Percentiles rank a stretch among this genome's conserved stretches.
Conservation (phyloP, 2,113 vertebrate genomes). For the Odocoileus virginianus region DNA sequence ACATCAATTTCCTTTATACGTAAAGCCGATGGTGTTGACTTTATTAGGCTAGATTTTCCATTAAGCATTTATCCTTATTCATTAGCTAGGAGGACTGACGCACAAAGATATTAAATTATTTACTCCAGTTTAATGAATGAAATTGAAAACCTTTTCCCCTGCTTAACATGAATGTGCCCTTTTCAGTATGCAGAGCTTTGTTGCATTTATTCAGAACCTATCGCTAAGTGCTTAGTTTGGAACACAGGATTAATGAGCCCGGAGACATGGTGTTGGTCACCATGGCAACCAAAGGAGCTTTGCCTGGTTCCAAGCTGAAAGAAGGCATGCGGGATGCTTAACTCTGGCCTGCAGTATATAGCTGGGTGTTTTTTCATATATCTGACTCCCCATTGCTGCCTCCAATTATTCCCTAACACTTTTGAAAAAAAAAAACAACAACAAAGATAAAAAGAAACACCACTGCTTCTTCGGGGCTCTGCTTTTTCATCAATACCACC, state of each 20-base stretch:
- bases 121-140: slow-evolving; percentile 75
- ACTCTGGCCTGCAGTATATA: slow-evolving; percentile 23
- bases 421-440: slow-evolving; percentile 5
- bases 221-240: slow-evolving; percentile 70
- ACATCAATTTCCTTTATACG: slow-evolving; percentile 54
- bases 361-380: slow-evolving; percentile 45
- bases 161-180: slow-evolving; percentile 71
- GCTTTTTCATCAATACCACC: background rate
- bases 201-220: slow-evolving; percentile 71
- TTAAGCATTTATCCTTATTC: slow-evolving; percentile 74
- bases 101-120: slow-evolving; percentile 76
- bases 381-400: slow-evolving; percentile 26
- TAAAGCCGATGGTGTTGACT: slow-evolving; percentile 50
- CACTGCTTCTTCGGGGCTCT: background rate
- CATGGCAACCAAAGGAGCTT: slow-evolving; percentile 64
- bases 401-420: slow-evolving; percentile 47
- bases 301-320: slow-evolving; percentile 50
- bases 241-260: slow-evolving; percentile 72
- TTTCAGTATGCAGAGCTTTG: slow-evolving; percentile 74
- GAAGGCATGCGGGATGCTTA: slow-evolving; percentile 43
- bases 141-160: slow-evolving; percentile 73
- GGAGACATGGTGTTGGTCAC: slow-evolving; percentile 51
- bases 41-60: slow-evolving; percentile 68
- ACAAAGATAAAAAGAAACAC: slow-evolving; percentile 32
- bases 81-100: slow-evolving; percentile 63